Evolutionary conservation across 2,113 vertebrate genomes (phyloP), one percentile per base, ranked within the genome.

Genomic region (Archilochus colubris): DNA sequence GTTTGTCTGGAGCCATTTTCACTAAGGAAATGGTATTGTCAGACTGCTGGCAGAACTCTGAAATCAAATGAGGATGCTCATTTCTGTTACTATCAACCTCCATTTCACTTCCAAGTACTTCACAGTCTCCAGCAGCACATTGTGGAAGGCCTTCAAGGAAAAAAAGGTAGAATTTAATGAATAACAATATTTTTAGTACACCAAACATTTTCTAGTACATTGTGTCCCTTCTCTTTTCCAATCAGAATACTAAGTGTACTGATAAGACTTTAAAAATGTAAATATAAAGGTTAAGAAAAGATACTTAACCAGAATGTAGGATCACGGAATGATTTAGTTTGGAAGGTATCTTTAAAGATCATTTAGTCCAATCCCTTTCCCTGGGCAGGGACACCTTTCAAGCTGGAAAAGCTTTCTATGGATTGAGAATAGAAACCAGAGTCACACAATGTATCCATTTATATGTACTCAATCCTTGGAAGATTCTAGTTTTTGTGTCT

Each of bases 21-120:
- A 24, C 91, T 51, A 53, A 27, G n/a, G 82, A 91, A 93, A 77
- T 50, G 66, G 30, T 50, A 66, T 86, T 95, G 80, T 93, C 75
- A 89, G 82, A 62, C 38, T 80, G 31, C 48, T 89, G 75, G 40
- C 75, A 94, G 51, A 59, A 38, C 2, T 89, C 62, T 69, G 72
- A 87, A 80, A 80, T 46, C 40, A 76, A 76, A 90, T 36, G n/a
- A 69, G 74, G 58, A 75, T 33, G 59, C 44, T 82, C n/a, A 63
- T 82, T 95, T 93, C 91, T 77, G 30, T 44, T 66, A 36, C 55
- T 73, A 40, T 91, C 95, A 96, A 72, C 89, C 58, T 96, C 73
- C 50, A 24, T 91, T 93, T 96, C 80, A 24, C 68, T 88, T 69
- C 48, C 46, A 64, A 88, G 27, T n/a, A 12, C 67, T 91, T 94